Conservation (phyloP, 2,797 vertebrate genomes). For the Xenentodon cancila region DNA sequence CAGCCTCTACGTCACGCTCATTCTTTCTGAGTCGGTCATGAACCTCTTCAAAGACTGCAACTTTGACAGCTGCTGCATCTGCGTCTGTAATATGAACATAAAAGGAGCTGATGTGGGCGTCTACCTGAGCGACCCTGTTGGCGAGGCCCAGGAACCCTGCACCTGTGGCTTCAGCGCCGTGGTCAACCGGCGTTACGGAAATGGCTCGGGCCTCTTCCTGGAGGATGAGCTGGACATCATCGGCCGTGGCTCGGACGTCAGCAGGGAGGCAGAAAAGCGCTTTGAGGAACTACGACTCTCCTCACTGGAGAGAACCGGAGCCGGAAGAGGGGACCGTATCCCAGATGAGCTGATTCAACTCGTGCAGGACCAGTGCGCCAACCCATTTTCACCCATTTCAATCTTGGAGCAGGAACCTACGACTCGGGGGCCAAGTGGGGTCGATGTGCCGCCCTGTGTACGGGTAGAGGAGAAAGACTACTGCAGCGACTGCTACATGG, state of each 20-base stretch:
- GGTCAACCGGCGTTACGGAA: conserved; percentile 96
- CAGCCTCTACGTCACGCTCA: conserved; percentile 98
- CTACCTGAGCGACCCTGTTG: conserved; percentile 93
- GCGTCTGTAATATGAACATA: conserved; percentile 99
- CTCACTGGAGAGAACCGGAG: conserved; percentile 80
- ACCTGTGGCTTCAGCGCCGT: conserved; percentile 98
- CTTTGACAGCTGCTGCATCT: conserved; percentile 99
- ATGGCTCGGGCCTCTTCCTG: conserved; percentile 95
- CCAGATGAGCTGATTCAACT: conserved; percentile 94
- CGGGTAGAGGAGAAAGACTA: conserved; percentile 95
- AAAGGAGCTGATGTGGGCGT: conserved; percentile 97
- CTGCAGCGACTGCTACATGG: conserved; percentile 96
- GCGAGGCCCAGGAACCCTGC: conserved; percentile 92
- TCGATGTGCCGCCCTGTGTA: conserved; percentile 75
- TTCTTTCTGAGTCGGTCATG: conserved; percentile 98
- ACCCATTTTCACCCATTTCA: conserved; percentile 92
- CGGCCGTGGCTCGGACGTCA: conserved; percentile 91
- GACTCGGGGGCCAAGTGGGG: conserved; percentile 72
- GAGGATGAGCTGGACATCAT: conserved; percentile 98
- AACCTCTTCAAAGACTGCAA: conserved; percentile 99
- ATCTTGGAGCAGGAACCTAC: conserved; percentile 65
- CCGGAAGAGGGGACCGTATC: conserved; percentile 81
- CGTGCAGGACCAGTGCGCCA: conserved; percentile 96
- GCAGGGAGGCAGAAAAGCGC: conserved; percentile 93
- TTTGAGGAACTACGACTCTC: conserved; percentile 90